phyloP scores from a whole-genome alignment of 2,888 invertebrate species.

The Drosophila mimica region DNA sequence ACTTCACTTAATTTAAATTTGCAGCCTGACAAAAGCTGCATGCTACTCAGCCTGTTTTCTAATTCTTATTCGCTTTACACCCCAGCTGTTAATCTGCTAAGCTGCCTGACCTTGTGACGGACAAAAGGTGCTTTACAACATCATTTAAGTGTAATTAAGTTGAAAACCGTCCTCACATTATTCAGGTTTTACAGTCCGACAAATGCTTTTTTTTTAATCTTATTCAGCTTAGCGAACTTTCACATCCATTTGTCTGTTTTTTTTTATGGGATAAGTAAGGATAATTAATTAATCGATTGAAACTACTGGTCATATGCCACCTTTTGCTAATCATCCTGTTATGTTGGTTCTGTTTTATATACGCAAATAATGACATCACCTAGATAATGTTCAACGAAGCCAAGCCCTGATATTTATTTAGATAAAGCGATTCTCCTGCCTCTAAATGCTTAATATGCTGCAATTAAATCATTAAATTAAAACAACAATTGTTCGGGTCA shows the following conservation, averaged over 20 bases:
- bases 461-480: slow-evolving; percentile 15
- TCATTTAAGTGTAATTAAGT: not conserved
- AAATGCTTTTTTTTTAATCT: not conserved
- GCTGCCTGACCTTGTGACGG: not conserved
- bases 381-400: slow-evolving; percentile 13
- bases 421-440: not conserved
- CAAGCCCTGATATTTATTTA: slow-evolving; percentile 15
- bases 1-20: not conserved
- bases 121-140: not conserved
- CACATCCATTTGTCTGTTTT: not conserved
- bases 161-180: not conserved
- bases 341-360: not conserved
- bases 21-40: not conserved
- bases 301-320: not conserved
- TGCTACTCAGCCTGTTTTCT: not conserved
- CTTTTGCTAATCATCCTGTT: not conserved
- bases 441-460: slow-evolving; percentile 8
- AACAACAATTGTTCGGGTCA: not conserved
- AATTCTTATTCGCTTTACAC: not conserved
- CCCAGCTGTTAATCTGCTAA: not conserved
- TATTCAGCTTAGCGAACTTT: not conserved
- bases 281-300: not conserved
- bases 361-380: slow-evolving; percentile 31
- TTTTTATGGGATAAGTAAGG: not conserved
- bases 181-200: not conserved